Evolutionary conservation across 2,113 vertebrate species (phyloP).

Genomic region (Trochalopteron elliotii): DNA sequence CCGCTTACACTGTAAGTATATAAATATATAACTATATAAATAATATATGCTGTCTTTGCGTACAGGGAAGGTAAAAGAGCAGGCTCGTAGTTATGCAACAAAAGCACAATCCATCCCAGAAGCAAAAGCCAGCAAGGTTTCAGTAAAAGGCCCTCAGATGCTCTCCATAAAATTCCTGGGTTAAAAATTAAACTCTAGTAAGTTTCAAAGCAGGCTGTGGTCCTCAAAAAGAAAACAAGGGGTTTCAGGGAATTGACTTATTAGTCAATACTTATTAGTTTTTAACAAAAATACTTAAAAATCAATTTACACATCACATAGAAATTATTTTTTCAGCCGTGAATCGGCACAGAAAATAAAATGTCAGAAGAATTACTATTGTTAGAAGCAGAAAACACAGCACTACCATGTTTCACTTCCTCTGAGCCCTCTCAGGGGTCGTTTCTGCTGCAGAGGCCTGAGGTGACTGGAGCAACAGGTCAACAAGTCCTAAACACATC

Average conservation of each 20-base stretch:
- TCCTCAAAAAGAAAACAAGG: not conserved
- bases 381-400: not conserved
- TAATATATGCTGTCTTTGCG: rapidly evolving
- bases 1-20: too few relatives aligned
- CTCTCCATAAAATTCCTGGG: not conserved
- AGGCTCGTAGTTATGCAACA: rapidly evolving
- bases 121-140: not conserved
- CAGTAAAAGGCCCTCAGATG: not conserved
- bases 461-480: not conserved
- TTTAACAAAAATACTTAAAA: not conserved
- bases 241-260: not conserved
- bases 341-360: not conserved
- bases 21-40: not conserved
- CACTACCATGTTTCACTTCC: not conserved
- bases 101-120: not conserved
- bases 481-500: rapidly evolving
- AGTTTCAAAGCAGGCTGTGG: not conserved
- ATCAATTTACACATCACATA: rapidly evolving
- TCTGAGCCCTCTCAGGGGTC: not conserved
- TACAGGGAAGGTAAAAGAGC: not conserved
- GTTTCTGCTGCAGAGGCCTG: not conserved
- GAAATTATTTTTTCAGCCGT: not conserved
- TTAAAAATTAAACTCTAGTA: too few relatives aligned
- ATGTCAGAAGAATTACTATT: not conserved
- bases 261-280: rapidly evolving